Conservation (phyloP, 2,888 invertebrate genomes). For the Polydrusus cervinus region DNA sequence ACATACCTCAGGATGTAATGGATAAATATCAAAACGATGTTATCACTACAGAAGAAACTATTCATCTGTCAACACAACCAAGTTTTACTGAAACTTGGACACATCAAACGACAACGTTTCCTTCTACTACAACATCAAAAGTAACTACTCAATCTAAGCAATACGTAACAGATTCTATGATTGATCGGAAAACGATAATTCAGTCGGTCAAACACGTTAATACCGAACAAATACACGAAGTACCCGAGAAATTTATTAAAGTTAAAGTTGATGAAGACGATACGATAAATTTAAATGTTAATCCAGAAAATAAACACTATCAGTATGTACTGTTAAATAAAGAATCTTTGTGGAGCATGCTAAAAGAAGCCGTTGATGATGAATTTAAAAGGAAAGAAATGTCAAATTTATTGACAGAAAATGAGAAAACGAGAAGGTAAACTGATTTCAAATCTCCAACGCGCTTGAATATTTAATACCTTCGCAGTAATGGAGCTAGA, state of each 20-base stretch:
- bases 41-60: background rate
- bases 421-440: slow-evolving; percentile 38
- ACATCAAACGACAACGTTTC: slow-evolving; percentile 43
- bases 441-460: background rate
- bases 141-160: background rate
- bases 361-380: slow-evolving; percentile 74
- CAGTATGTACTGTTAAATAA: slow-evolving; percentile 76
- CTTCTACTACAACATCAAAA: slow-evolving; percentile 33
- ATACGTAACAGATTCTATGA: background rate
- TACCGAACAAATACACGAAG: slow-evolving; percentile 60
- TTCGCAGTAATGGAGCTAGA: too few relatives aligned
- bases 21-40: background rate
- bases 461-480: too few relatives aligned
- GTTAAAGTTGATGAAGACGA: slow-evolving; percentile 46
- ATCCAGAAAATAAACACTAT: slow-evolving; percentile 70
- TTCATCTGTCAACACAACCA: slow-evolving; percentile 4
- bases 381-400: slow-evolving; percentile 58
- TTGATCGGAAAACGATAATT: background rate
- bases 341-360: slow-evolving; percentile 77
- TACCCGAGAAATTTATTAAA: slow-evolving; percentile 48
- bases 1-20: background rate
- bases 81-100: slow-evolving; percentile 37
- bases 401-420: slow-evolving; percentile 43
- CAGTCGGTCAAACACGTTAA: slow-evolving; percentile 60
- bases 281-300: slow-evolving; percentile 57